Evolutionary conservation across 2,888 invertebrate genomes (phyloP).

Genomic region (Caenorhabditis becei): DNA sequence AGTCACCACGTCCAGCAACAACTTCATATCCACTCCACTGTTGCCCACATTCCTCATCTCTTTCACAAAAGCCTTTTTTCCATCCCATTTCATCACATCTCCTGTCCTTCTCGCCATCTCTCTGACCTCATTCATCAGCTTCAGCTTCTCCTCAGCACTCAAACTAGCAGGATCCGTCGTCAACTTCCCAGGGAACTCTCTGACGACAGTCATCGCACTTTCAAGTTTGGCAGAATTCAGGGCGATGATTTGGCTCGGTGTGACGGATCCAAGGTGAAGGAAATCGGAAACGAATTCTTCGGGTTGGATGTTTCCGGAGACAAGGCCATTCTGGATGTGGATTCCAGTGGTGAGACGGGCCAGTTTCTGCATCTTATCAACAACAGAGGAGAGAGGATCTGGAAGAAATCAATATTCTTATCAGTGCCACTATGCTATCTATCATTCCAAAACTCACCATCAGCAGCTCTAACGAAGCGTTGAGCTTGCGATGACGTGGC

Average conservation of each 20-base stretch:
- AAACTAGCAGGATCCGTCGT: neutral
- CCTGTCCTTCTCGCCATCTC: neutral
- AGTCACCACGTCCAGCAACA: too few relatives aligned
- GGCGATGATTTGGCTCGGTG: conserved; percentile 6
- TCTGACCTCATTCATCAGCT: neutral
- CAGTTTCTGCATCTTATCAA: too few relatives aligned
- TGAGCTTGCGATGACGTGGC: too few relatives aligned
- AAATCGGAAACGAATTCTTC: conserved; percentile 16
- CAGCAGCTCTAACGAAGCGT: too few relatives aligned
- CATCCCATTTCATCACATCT: neutral
- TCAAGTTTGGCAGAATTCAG: neutral
- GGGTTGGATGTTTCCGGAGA: neutral
- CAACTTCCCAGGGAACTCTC: neutral
- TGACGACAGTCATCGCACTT: neutral
- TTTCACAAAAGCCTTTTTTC: neutral
- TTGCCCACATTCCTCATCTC: neutral
- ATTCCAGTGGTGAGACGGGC: conserved; percentile 14
- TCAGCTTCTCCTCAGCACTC: neutral
- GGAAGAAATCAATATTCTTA: too few relatives aligned
- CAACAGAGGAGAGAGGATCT: too few relatives aligned
- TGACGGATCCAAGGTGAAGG: conserved; percentile 7
- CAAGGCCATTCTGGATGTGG: conserved; percentile 11
- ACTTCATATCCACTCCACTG: neutral
- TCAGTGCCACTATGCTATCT: too few relatives aligned
- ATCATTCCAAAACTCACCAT: too few relatives aligned